Conservation (phyloP, 2,113 vertebrate species). For the Calypte anna region DNA sequence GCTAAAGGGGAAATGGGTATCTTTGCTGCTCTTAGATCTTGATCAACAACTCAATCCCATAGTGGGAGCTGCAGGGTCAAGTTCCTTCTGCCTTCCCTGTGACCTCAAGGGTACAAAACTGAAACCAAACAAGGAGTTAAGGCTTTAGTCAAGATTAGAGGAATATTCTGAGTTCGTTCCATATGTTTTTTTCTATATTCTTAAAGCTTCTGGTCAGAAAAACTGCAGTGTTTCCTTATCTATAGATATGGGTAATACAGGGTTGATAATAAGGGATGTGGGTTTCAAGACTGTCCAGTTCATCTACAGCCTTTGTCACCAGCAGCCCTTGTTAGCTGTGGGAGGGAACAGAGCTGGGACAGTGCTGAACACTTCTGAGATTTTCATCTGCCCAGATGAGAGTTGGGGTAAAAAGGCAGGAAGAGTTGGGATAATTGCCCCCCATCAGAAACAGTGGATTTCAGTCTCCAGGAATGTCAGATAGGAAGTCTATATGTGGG, state of each 20-base stretch:
- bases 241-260: neutral
- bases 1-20: neutral
- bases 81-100: neutral
- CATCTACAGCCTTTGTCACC: neutral
- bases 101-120: neutral
- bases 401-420: neutral
- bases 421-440: neutral
- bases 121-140: neutral
- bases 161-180: neutral
- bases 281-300: neutral
- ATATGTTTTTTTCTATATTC: neutral
- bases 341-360: neutral
- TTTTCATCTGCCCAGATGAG: neutral
- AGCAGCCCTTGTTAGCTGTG: neutral
- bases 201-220: neutral
- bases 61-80: neutral
- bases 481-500: neutral
- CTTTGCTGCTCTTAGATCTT: neutral
- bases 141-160: neutral
- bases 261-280: neutral
- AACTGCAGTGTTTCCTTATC: neutral
- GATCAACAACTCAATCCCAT: neutral
- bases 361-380: fast-evolving
- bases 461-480: neutral
- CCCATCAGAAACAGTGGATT: neutral